phyloP scores from a whole-genome alignment of 1,140 invertebrate genomes.

The Armadillidium nasatum region DNA sequence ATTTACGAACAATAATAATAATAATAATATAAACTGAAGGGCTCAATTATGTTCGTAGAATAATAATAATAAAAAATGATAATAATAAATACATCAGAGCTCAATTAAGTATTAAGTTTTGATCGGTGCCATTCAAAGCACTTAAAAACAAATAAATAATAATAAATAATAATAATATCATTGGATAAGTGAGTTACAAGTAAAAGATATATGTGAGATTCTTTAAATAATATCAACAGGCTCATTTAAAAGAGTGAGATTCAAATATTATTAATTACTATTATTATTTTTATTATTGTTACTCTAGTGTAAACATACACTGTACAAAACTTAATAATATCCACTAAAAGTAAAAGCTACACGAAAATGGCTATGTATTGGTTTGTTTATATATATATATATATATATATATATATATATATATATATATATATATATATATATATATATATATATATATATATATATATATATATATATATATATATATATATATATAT shows the following conservation, averaged over 20 bases:
- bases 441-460: too few species aligned
- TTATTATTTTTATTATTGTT: background rate
- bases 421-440: too few species aligned
- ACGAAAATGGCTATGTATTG: background rate
- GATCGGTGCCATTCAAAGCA: background rate
- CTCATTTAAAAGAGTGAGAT: background rate
- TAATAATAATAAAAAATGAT: background rate
- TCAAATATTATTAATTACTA: background rate
- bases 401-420: too few species aligned
- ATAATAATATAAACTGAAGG: background rate
- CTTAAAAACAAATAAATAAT: background rate
- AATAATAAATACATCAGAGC: background rate
- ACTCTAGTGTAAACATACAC: constrained; percentile 8
- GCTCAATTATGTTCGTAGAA: background rate
- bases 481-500: too few species aligned
- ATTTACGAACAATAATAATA: background rate
- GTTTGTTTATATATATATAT: background rate
- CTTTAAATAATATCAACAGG: background rate
- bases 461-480: too few species aligned
- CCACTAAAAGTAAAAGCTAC: background rate
- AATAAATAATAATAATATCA: too few species aligned
- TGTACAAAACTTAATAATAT: background rate
- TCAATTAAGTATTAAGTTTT: background rate
- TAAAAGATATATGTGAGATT: background rate
- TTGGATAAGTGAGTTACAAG: background rate